phyloP scores from a whole-genome alignment of 2,888 invertebrate genomes.

The Drosophila ezoana region DNA sequence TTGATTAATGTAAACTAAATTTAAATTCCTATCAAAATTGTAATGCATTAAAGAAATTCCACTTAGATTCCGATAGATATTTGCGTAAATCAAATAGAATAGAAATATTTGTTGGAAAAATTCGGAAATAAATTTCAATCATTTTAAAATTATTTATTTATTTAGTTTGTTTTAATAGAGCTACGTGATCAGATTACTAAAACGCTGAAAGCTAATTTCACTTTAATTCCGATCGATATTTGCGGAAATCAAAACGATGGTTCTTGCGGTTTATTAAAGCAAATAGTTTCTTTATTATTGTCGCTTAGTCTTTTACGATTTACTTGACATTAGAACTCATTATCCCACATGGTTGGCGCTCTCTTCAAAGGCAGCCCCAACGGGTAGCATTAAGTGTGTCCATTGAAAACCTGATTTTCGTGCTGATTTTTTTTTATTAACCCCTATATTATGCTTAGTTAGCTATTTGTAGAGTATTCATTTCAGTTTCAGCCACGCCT shows the following conservation, averaged over 20 bases:
- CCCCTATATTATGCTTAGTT: slow-evolving; percentile 3
- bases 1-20: no score
- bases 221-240: no score
- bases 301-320: not conserved
- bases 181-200: no score
- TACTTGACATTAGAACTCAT: not conserved
- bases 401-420: not conserved
- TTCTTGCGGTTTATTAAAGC: not conserved
- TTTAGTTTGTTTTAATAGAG: no score
- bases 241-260: not conserved
- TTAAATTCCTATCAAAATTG: no score
- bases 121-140: no score
- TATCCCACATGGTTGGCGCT: not conserved
- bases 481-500: slow-evolving; percentile 38
- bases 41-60: not conserved
- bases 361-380: not conserved
- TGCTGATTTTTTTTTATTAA: not conserved
- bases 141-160: no score
- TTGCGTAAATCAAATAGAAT: not conserved
- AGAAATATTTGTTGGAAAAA: no score
- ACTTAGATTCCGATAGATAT: not conserved
- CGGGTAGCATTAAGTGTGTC: not conserved
- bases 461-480: slow-evolving; percentile 24
- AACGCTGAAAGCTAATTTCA: no score
- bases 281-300: not conserved